Conservation (phyloP, 1,140 invertebrate species). For the Drosophila tristis region DNA sequence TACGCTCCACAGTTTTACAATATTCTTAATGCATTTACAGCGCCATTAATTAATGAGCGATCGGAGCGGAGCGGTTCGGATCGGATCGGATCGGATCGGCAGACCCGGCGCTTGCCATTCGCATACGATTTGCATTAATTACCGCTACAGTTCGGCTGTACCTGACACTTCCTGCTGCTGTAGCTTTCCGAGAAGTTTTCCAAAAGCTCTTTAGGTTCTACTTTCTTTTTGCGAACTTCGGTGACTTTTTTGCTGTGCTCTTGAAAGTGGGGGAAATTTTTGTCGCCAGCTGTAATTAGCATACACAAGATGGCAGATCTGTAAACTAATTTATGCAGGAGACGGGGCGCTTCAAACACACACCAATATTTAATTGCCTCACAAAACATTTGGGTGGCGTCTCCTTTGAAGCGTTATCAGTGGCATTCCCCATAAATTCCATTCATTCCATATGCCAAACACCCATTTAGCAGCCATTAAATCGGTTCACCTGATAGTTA, state of each 20-base stretch:
- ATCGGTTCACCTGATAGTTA: conserved; percentile 34
- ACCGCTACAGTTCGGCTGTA: conserved; percentile 55
- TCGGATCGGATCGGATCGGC: no score
- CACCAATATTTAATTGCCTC: not conserved
- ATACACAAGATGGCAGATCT: not conserved
- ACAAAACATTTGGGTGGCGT: not conserved
- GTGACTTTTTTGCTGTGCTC: conserved; percentile 53
- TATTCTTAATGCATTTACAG: conserved; percentile 68
- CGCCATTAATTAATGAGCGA: conserved; percentile 68
- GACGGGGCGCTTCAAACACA: not conserved
- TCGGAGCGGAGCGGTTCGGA: conserved; percentile 1
- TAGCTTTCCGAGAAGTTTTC: conserved; percentile 55
- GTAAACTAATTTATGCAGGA: no score
- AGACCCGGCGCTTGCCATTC: conserved; percentile 34
- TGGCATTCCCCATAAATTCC: not conserved
- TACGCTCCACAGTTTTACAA: conserved; percentile 59
- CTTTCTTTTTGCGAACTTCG: conserved; percentile 54
- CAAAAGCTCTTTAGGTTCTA: conserved; percentile 33
- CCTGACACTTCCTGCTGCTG: conserved; percentile 68
- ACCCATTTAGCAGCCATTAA: conserved; percentile 19
- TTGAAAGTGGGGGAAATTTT: conserved; percentile 70
- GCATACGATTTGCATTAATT: conserved; percentile 77
- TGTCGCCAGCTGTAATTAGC: not conserved
- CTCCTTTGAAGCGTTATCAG: conserved; percentile 1
- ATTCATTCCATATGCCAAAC: conserved; percentile 26